Evolutionary conservation across 1,140 invertebrate species (phyloP).

Genomic region (Papilio glaucus): DNA sequence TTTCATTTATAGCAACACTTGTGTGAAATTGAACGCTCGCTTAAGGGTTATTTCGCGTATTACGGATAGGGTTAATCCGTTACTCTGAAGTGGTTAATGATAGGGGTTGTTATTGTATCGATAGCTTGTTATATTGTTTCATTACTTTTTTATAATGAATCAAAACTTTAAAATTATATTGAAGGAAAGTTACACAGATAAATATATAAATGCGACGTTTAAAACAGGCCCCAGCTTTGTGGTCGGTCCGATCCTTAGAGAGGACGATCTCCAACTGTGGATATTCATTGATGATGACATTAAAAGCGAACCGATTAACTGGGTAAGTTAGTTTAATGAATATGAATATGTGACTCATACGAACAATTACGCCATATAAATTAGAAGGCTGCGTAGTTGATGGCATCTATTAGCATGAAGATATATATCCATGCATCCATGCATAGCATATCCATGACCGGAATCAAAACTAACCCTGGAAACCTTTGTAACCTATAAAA

Average conservation of each 20-base stretch:
- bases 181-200: no score
- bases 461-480: neutral
- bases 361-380: neutral
- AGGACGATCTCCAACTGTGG: constrained; percentile 34
- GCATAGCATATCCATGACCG: neutral
- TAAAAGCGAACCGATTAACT: neutral
- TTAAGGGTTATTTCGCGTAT: constrained; percentile 64
- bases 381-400: neutral
- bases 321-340: neutral
- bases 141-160: constrained; percentile 35
- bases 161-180: no score
- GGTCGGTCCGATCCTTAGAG: no score
- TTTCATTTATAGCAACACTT: constrained; percentile 76
- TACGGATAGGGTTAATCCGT: constrained; percentile 70
- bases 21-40: constrained; percentile 79
- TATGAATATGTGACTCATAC: neutral
- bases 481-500: no score
- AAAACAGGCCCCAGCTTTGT: no score
- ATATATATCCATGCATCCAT: no score
- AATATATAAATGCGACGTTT: no score
- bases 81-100: constrained; percentile 45
- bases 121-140: constrained; percentile 43
- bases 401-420: neutral
- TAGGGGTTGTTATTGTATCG: constrained; percentile 46
- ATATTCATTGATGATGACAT: neutral